A percentile compares a stretch with the other conserved stretches of the same genome.
These are phyloP conservation scores for Drosophila tristis DNA, from an alignment of 1,140 invertebrate genomes.

Conservation along the genomic window DNA sequence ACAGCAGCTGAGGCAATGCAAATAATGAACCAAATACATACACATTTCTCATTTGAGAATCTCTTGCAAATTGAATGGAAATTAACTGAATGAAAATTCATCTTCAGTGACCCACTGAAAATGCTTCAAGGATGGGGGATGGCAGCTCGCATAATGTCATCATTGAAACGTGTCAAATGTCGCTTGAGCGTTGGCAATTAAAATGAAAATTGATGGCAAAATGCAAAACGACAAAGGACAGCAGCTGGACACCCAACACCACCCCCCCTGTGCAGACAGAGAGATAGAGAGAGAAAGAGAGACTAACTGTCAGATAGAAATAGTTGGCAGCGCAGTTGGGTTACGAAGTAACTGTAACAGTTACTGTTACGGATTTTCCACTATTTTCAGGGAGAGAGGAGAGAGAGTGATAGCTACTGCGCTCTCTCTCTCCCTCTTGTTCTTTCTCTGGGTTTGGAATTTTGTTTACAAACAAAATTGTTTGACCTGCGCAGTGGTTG, in stretches of 20 bases:
- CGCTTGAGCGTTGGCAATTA: constrained; percentile 36
- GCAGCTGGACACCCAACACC: no score
- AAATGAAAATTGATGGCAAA: constrained; percentile 30
- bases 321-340: constrained; percentile 43
- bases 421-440: constrained; percentile 18
- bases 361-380: constrained; percentile 44
- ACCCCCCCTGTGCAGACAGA: no score
- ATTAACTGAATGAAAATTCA: no score
- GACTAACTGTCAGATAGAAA: constrained; percentile 20
- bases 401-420: constrained; percentile 1
- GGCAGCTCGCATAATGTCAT: no score
- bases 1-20: no score
- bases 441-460: constrained; percentile 30
- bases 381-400: constrained; percentile 29
- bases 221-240: constrained; percentile 18
- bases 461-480: constrained; percentile 78
- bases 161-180: constrained; percentile 23
- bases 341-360: constrained; percentile 30
- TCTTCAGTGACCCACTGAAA: no score
- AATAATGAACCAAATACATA: no score
- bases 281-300: no score
- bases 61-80: no score
- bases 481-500: constrained; percentile 72
- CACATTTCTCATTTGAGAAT: no score
- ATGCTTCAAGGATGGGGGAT: no score